Percentiles rank a stretch among this genome's conserved stretches.
phyloP scores from a whole-genome alignment of 1,140 invertebrate species.

The Neuroterus valhalla region DNA sequence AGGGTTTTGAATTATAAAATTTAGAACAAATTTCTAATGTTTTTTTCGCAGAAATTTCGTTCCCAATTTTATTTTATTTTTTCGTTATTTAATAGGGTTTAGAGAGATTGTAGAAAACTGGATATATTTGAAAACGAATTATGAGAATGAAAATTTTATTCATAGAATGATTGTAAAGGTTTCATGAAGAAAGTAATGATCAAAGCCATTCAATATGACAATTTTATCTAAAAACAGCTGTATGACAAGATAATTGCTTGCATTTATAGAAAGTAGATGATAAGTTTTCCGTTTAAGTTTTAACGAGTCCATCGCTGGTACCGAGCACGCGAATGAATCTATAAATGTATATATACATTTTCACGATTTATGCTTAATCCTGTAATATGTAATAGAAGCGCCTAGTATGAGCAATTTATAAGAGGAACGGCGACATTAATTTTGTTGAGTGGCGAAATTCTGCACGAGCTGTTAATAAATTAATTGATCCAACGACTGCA shows the following conservation, averaged over 20 bases:
- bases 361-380: background rate
- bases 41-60: too few species aligned
- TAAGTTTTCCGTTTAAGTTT: background rate
- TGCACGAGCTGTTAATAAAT: conserved; percentile 9
- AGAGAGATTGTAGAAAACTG: too few species aligned
- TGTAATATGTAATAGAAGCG: background rate
- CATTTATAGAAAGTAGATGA: background rate
- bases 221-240: background rate
- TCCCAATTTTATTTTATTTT: too few species aligned
- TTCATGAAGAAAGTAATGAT: too few species aligned
- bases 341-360: background rate
- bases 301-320: conserved; percentile 4
- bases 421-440: background rate
- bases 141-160: too few species aligned
- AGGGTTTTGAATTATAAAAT: too few species aligned
- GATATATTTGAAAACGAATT: too few species aligned
- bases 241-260: background rate
- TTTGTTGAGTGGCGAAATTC: background rate
- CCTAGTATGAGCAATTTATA: conserved; percentile 2
- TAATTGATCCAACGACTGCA: conserved; percentile 1
- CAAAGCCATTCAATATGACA: too few species aligned
- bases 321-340: background rate
- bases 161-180: too few species aligned
- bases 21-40: too few species aligned
- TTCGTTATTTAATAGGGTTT: too few species aligned